These are phyloP conservation scores for Temnothorax rugatulus DNA, from an alignment of 2,888 invertebrate species.

Conservation along the genomic window DNA sequence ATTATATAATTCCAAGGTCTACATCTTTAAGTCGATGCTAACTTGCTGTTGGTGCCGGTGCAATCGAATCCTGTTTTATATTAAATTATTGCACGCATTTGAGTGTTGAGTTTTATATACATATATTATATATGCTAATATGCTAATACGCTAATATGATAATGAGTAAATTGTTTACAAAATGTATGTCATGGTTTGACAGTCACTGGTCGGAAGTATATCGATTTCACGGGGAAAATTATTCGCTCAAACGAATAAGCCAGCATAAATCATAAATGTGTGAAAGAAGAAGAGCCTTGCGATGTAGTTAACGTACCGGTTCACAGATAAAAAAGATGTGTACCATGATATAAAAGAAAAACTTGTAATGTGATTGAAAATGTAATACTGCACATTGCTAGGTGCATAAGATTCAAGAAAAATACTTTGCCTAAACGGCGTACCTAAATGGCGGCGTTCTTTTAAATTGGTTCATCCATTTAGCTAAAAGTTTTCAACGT, in stretches of 20 bases:
- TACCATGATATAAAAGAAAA: neutral
- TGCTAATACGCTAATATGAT: neutral
- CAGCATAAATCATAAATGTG: conserved; percentile 30
- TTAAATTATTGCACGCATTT: too few relatives aligned
- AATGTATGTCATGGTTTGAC: conserved; percentile 11
- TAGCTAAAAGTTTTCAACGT: conserved; percentile 52
- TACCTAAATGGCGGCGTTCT: conserved; percentile 45
- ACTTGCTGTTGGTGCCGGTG: neutral
- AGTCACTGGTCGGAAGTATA: conserved; percentile 9
- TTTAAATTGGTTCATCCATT: conserved; percentile 49
- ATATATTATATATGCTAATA: neutral
- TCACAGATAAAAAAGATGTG: neutral
- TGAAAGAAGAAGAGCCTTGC: neutral
- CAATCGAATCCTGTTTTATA: neutral
- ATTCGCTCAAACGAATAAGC: conserved; percentile 12
- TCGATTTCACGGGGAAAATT: conserved; percentile 10
- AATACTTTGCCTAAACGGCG: conserved; percentile 25
- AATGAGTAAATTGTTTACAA: neutral
- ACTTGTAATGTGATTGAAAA: neutral
- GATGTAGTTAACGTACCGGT: neutral
- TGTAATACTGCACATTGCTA: neutral
- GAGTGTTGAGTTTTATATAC: neutral
- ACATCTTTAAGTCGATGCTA: neutral
- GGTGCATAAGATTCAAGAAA: neutral
- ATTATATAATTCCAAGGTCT: neutral